Evolutionary conservation across 64 coral and sea anemone genomes (phyloP), one percentile per base, ranked within the genome.

Genomic region (Montipora capricornis): DNA sequence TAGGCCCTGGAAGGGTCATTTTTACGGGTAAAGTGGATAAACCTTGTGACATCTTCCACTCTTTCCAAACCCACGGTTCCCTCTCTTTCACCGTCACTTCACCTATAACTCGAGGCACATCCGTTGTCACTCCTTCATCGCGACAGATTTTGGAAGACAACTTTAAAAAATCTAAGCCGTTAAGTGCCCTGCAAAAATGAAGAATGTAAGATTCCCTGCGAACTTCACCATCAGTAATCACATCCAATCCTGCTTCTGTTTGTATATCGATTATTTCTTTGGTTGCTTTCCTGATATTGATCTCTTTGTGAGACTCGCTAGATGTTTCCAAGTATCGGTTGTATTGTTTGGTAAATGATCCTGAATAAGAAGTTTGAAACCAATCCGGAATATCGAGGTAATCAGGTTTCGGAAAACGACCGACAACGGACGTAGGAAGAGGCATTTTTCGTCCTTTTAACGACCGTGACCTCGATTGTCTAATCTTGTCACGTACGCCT

Each of bases 221-320:
- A 26, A 98, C 12, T 49, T 98, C 96, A 7, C 96, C 94, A 71
- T 98, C 96, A 15, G 94, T 98, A 16, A 95, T 69, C 4, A 98
- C 82, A 91, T 98, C 96, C 49, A 98, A 52, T 17, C 94, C 91
- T 69, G 83, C 66, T 37, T 77, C 77, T 4, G 58, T 73, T 89
- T 98, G 96, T 8, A 87, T 64, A 4, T 44, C 76, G n/a, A 95
- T 17, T 58, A 93, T 73, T 45, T 98, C 93, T 76, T 49, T 71
- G 8, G 10, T 87, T 26, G 91, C 91, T 88, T 37, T 93, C 12
- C 67, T 79, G 15, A 93, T 75, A 10, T 44, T 45, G 1, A 20
- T 44, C 5, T 92, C 81, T 60, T 20, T 83, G 20, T 93, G 37
- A 8, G 8, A 59, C 8, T 9, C 19, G 4, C 53, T 48, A 1